Conservation (phyloP, 2,797 vertebrate genomes). For the Urosaurus nigricauda region DNA sequence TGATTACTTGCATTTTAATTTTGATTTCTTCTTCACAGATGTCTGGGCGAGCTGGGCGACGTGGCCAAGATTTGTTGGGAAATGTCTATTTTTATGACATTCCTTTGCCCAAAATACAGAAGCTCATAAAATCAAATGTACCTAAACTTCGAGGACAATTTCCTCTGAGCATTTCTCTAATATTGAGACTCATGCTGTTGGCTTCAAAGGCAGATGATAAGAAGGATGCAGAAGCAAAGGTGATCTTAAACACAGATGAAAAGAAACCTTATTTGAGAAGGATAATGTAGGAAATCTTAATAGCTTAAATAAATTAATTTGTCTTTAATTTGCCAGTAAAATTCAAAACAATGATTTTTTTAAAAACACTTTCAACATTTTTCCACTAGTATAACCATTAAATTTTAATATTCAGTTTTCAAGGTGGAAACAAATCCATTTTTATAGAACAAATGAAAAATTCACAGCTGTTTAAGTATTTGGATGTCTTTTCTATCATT, state of each 20-base stretch:
- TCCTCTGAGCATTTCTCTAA: conserved; percentile 59
- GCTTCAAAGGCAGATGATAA: conserved; percentile 67
- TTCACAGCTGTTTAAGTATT: not conserved
- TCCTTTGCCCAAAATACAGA: conserved; percentile 68
- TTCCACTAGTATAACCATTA: not conserved
- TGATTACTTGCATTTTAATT: not conserved
- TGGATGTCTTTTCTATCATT: no score
- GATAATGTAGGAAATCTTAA: not conserved
- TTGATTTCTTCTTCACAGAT: conserved; percentile 63
- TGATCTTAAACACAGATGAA: not conserved
- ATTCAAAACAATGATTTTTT: not conserved
- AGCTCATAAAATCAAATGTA: conserved; percentile 74
- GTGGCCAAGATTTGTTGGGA: conserved; percentile 72
- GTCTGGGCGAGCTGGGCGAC: conserved; percentile 73
- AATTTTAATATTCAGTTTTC: not conserved
- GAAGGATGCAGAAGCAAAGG: conserved; percentile 72
- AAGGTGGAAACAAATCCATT: not conserved
- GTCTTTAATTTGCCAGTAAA: not conserved
- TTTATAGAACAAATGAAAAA: not conserved
- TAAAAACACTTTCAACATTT: not conserved
- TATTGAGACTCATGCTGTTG: conserved; percentile 71
- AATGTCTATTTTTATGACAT: conserved; percentile 74
- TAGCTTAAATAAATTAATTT: not conserved
- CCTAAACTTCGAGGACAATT: conserved; percentile 74
- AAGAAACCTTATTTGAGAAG: not conserved